Conservation (phyloP, 2,888 invertebrate genomes). For the Panopea generosa region DNA sequence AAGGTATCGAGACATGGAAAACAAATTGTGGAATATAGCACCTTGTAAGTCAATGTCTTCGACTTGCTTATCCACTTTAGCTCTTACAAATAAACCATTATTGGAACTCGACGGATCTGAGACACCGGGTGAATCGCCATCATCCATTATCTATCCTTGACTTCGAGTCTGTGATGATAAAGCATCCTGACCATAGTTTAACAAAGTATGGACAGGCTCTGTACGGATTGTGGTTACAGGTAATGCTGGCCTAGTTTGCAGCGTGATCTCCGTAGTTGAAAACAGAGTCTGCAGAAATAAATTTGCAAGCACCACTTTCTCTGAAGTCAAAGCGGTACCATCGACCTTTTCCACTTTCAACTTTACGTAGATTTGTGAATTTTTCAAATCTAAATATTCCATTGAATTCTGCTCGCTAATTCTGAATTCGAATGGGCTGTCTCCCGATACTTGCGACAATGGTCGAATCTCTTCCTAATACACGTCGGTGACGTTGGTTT, state of each 20-base stretch:
- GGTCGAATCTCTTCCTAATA: conserved; percentile 55
- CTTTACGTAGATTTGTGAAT: conserved; percentile 37
- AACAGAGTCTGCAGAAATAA: conserved; percentile 49
- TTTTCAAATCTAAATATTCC: conserved; percentile 48
- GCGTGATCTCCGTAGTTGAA: conserved; percentile 45
- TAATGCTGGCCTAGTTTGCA: conserved; percentile 49
- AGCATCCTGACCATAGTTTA: conserved; percentile 36
- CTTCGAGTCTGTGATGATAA: conserved; percentile 27
- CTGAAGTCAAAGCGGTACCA: conserved; percentile 23
- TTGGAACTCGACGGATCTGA: conserved; percentile 34
- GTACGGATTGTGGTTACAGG: conserved; percentile 47
- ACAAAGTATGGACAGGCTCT: conserved; percentile 23
- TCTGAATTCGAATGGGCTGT: conserved; percentile 52
- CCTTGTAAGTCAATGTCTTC: conserved; percentile 42
- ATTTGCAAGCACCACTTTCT: conserved; percentile 50
- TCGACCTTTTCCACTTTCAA: conserved; percentile 30
- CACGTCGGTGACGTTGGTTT: conserved; percentile 48
- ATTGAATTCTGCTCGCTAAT: conserved; percentile 34
- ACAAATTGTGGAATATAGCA: conserved; percentile 50
- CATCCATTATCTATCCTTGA: conserved; percentile 30
- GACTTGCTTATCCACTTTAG: conserved; percentile 25
- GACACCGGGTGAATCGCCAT: conserved; percentile 27
- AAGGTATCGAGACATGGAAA: conserved; percentile 36
- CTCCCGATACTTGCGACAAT: conserved; percentile 38
- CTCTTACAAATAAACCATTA: conserved; percentile 24